A percentile compares a stretch with the other conserved stretches of the same genome.
Evolutionary conservation across 2,888 invertebrate species (phyloP).

Genomic region (Sepioteuthis lessoniana): DNA sequence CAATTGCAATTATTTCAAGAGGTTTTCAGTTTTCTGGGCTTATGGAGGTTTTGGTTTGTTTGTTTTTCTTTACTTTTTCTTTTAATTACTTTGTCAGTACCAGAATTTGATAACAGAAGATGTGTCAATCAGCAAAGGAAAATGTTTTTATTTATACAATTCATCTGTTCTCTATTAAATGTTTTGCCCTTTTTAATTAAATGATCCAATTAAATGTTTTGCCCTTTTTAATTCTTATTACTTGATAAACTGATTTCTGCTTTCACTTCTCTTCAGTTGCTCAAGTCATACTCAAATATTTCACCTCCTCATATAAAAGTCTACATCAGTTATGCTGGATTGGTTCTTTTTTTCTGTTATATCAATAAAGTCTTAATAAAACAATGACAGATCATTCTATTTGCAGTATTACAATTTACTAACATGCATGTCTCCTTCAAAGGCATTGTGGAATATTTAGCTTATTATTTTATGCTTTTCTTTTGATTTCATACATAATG

Average conservation of each 20-base stretch:
- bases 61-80: too few relatives aligned
- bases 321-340: not conserved
- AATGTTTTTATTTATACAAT: conserved; percentile 24
- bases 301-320: not conserved
- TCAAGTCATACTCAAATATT: not conserved
- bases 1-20: not conserved
- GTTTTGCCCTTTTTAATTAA: too few relatives aligned
- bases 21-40: not conserved
- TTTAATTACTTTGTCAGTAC: too few relatives aligned
- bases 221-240: not conserved
- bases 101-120: not conserved
- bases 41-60: not conserved
- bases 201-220: not conserved
- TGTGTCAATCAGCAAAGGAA: not conserved
- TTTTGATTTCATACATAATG: not conserved
- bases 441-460: not conserved
- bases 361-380: not conserved
- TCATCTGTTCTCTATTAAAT: not conserved
- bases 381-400: not conserved
- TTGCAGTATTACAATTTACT: not conserved
- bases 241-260: not conserved
- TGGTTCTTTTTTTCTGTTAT: not conserved
- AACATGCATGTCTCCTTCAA: not conserved
- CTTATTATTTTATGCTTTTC: not conserved
- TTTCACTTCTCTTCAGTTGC: not conserved